A percentile compares a stretch with the other conserved stretches of the same genome.
These are phyloP conservation scores for Pterois miles DNA, from an alignment of 2,797 vertebrate species.

Conservation along the genomic window DNA sequence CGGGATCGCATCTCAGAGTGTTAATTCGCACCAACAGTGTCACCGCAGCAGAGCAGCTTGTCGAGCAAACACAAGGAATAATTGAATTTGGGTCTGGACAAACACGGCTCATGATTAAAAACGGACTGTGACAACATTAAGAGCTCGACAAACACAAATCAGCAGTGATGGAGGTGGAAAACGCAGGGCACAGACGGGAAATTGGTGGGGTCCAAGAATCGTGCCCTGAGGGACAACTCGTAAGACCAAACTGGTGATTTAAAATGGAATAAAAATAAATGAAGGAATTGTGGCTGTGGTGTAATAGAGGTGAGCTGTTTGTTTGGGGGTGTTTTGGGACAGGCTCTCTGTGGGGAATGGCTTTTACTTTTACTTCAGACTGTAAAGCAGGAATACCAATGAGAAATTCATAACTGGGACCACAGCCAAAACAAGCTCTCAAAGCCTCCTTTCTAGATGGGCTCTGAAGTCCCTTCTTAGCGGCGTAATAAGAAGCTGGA, in stretches of 20 bases:
- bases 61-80: conserved; percentile 63
- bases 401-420: conserved; percentile 56
- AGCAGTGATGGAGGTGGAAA: background rate
- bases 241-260: conserved; percentile 13
- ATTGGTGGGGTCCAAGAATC: conserved; percentile 16
- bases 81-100: conserved; percentile 60
- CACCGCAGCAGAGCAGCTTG: conserved; percentile 6
- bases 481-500: conserved; percentile 48
- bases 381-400: conserved; percentile 59
- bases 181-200: conserved; percentile 10
- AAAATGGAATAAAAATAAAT: conserved; percentile 36
- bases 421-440: conserved; percentile 58
- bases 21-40: background rate
- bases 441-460: conserved; percentile 39
- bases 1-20: too few relatives aligned
- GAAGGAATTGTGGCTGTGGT: background rate
- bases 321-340: conserved; percentile 5
- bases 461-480: conserved; percentile 48
- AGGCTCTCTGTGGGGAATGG: conserved; percentile 26
- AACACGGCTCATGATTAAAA: conserved; percentile 62
- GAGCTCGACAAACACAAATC: conserved; percentile 37
- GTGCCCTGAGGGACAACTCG: conserved; percentile 32
- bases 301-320: conserved; percentile 33
- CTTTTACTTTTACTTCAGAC: conserved; percentile 44
- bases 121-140: conserved; percentile 53